Conservation (phyloP, 2,113 vertebrate species). For the Pseudopipra pipra region DNA sequence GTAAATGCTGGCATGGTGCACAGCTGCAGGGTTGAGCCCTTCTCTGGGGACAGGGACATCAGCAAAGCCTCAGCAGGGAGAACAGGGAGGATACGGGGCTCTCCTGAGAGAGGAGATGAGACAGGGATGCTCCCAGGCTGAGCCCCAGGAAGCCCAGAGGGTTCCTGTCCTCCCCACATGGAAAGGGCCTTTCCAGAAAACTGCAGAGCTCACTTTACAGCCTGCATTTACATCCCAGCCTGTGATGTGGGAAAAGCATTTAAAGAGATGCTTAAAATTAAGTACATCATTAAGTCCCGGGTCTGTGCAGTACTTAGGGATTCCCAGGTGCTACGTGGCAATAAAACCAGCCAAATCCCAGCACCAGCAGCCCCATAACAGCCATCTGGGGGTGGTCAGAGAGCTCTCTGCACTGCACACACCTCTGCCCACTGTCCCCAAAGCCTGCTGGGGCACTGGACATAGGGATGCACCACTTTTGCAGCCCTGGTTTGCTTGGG, state of each 20-base stretch:
- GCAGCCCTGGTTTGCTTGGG: not conserved
- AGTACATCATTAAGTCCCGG: not conserved
- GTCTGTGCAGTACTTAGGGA: not conserved
- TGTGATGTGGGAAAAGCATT: not conserved
- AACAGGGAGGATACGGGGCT: rapidly evolving
- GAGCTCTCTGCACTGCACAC: not conserved
- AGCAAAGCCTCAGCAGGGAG: not conserved
- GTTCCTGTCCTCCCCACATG: rapidly evolving
- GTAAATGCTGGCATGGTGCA: not conserved
- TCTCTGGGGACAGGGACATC: not conserved
- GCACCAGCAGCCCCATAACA: not conserved
- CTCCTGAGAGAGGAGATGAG: not conserved
- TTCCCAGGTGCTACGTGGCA: not conserved
- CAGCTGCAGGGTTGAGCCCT: not conserved
- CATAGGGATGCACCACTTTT: not conserved
- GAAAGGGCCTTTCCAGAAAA: not conserved
- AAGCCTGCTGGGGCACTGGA: not conserved
- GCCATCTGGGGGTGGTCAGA: not conserved
- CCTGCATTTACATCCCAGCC: not conserved
- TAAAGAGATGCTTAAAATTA: conserved; percentile 8
- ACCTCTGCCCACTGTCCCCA: not conserved
- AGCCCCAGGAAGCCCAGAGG: not conserved
- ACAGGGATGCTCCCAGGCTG: not conserved
- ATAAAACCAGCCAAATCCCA: not conserved
- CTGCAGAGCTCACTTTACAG: not conserved